These are phyloP conservation scores for Aphis gossypii DNA, from an alignment of 1,140 invertebrate genomes.

Conservation along the genomic window DNA sequence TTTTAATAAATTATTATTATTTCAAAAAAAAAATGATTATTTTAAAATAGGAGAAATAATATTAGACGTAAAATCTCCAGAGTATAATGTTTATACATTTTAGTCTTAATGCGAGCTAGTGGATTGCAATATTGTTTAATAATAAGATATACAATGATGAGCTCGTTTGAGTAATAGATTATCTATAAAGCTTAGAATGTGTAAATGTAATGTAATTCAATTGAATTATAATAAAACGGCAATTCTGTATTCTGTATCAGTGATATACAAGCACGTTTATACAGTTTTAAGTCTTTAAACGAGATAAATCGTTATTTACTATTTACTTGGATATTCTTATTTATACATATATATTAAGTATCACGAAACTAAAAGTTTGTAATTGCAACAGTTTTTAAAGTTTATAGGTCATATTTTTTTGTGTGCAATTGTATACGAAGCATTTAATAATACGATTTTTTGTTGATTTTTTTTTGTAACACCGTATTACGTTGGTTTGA, in stretches of 20 bases:
- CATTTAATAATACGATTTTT: neutral
- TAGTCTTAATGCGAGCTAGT: neutral
- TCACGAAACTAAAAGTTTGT: neutral
- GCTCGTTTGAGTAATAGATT: neutral
- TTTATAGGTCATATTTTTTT: neutral
- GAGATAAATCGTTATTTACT: neutral
- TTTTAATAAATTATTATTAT: too few species aligned
- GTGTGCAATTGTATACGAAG: neutral
- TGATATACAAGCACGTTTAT: neutral
- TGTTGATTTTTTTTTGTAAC: neutral
- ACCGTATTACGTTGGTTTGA: neutral
- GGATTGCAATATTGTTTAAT: neutral
- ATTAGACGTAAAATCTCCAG: too few species aligned
- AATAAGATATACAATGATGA: neutral
- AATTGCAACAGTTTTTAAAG: neutral
- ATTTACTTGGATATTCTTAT: too few species aligned
- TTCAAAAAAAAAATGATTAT: too few species aligned
- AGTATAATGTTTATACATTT: neutral
- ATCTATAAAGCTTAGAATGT: neutral
- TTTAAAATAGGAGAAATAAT: too few species aligned
- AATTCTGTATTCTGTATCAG: neutral
- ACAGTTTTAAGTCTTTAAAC: neutral
- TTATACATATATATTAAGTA: neutral
- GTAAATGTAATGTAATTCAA: neutral
- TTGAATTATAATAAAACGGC: neutral